phyloP scores from a whole-genome alignment of 1,140 invertebrate species.

The Leptopilina boulardi region DNA sequence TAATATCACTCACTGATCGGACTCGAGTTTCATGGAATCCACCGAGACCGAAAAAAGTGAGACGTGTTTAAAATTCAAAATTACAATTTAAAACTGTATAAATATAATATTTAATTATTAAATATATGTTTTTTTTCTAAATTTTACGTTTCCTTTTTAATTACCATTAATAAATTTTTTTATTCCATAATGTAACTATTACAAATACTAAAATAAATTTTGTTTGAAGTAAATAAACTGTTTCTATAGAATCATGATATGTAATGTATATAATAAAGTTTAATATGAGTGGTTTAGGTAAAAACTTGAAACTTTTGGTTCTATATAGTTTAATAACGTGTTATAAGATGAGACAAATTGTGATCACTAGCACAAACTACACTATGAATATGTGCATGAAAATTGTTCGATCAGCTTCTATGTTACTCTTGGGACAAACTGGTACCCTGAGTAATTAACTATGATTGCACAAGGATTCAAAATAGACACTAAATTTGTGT shows the following conservation, averaged over 20 bases:
- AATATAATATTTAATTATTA: conserved; percentile 27
- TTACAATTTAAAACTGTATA: neutral
- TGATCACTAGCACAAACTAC: conserved; percentile 14
- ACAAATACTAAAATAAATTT: too few relatives aligned
- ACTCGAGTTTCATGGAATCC: conserved; percentile 89
- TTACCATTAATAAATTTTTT: neutral
- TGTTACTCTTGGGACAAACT: conserved; percentile 19
- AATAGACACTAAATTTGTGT: conserved; percentile 32
- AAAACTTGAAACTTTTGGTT: neutral
- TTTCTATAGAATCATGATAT: too few relatives aligned
- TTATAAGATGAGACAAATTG: conserved; percentile 31
- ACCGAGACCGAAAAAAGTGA: conserved; percentile 84
- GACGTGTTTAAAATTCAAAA: conserved; percentile 78
- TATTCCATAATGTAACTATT: too few relatives aligned
- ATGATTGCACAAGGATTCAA: conserved; percentile 32
- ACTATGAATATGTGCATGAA: conserved; percentile 30
- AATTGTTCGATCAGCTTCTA: conserved; percentile 28
- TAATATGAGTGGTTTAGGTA: too few relatives aligned
- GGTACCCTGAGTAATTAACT: conserved; percentile 32
- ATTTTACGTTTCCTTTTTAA: neutral
- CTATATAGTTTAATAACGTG: conserved; percentile 28
- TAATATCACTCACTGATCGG: conserved; percentile 93
- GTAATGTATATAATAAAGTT: too few relatives aligned
- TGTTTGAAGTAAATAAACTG: too few relatives aligned
- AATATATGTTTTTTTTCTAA: neutral